Evolutionary conservation across 1,140 invertebrate species (phyloP), one percentile per base, ranked within the genome.

Genomic region (Drosophila sturtevanti): DNA sequence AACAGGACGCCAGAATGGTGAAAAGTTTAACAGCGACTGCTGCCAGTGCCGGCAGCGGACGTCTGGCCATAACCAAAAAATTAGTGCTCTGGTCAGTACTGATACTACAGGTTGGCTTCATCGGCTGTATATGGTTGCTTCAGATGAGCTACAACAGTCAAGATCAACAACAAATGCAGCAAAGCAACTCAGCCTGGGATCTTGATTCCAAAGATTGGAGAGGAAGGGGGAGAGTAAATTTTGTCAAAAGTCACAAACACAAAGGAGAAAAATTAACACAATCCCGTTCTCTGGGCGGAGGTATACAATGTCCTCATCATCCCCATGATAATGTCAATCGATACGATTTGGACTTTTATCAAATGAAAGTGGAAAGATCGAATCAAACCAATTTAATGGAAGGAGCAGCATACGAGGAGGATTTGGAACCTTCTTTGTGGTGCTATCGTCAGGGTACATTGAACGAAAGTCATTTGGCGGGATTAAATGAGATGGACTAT

Each of bases 401-500:
- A 4, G 55, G 81, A 51, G 70, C 76, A 1, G 63, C 71, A 5
- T 81, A 89, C 16, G 62, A 68, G 48, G 51, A 79, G 54, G 78
- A 90, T 18, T 68, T 92, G 60, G 94, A 93, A 38, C 93, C 93
- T 79, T 93, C 93, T 55, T 90, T 92, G 1, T 94, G 93, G 59
- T 80, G 93, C 63, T 95, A 94, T 76, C 94, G 93, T 78, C 92
- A 92, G 14, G 89, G 92, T 11, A 94, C 94, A 10, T 92, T 94
- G 0, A 92, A 94, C 72, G 90, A 93, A 37, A 66, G 24, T 4
- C 48, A 44, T 10, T 44, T 31, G 6, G 7, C 27, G 1, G 27
- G 27, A 31, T 31, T 59, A 0, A 65, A 68, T 59, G 68, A 76
- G 21, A 54, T 81, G 35, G 77, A 90, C 51, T 74, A 84, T 48